Evolutionary conservation across 2,888 invertebrate species (phyloP).

Genomic region (Oxycera nigricornis): DNA sequence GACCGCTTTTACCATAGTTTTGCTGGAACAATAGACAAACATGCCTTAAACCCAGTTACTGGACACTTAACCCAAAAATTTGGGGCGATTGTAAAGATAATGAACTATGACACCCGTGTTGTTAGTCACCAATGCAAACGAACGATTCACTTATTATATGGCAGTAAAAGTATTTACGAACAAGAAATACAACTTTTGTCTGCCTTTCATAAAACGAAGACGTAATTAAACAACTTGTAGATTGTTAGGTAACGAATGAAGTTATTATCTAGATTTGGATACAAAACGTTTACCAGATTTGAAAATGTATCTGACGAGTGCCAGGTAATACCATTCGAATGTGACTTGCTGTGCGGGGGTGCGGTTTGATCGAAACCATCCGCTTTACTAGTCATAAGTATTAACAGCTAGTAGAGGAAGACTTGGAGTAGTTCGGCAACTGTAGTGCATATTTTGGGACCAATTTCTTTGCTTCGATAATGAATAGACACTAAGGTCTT

Average conservation of each 20-base stretch:
- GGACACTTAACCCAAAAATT: neutral
- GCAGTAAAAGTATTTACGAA: too few species aligned
- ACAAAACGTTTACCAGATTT: neutral
- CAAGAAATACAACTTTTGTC: too few species aligned
- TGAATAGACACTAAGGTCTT: too few species aligned
- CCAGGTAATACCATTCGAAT: neutral
- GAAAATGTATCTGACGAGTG: neutral
- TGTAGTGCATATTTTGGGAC: too few species aligned
- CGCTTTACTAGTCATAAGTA: too few species aligned
- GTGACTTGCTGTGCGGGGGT: neutral
- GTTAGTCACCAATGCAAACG: neutral
- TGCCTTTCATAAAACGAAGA: neutral
- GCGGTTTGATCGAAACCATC: too few species aligned
- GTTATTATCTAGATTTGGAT: neutral
- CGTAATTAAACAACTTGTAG: neutral
- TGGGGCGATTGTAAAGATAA: neutral
- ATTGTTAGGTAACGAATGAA: neutral
- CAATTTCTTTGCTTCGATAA: too few species aligned
- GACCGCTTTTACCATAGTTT: neutral
- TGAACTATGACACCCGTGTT: neutral
- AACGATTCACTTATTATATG: too few species aligned
- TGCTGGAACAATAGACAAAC: neutral
- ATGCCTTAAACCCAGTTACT: neutral
- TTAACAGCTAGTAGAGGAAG: too few species aligned
- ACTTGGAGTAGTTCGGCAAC: too few species aligned